These are phyloP conservation scores for Chrysomela aeneicollis DNA, from an alignment of 2,888 invertebrate genomes.

Conservation along the genomic window DNA sequence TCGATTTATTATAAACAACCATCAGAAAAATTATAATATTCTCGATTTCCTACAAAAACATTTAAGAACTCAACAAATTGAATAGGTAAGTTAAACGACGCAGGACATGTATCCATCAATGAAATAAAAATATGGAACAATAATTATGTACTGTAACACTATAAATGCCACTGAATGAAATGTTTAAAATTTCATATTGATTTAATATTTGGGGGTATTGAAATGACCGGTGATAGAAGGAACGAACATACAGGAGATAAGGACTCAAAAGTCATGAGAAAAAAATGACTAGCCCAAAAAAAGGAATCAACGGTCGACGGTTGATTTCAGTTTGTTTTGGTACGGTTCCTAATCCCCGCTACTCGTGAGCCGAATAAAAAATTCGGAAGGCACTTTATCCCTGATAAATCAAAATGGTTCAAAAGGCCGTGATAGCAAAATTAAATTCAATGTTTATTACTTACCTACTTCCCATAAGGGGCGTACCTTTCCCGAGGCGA, in stretches of 20 bases:
- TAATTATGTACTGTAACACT: too few relatives aligned
- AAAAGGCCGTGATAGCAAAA: conserved; percentile 50
- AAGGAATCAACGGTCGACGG: conserved; percentile 27
- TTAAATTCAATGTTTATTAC: conserved; percentile 50
- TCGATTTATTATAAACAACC: too few relatives aligned
- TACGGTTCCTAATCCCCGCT: conserved; percentile 39
- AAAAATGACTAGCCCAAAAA: not conserved
- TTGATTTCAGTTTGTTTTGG: conserved; percentile 40
- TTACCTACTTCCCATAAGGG: conserved; percentile 54
- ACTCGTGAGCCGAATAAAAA: conserved; percentile 36
- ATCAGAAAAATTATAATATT: too few relatives aligned
- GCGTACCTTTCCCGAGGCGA: conserved; percentile 51
- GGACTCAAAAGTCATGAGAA: not conserved
- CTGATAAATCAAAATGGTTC: conserved; percentile 52
- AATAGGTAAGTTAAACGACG: too few relatives aligned
- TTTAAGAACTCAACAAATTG: too few relatives aligned
- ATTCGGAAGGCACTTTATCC: conserved; percentile 43
- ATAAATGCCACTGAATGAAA: too few relatives aligned
- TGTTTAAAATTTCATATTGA: too few relatives aligned
- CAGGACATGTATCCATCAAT: too few relatives aligned
- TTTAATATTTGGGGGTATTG: not conserved
- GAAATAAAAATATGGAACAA: too few relatives aligned
- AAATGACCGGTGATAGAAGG: not conserved
- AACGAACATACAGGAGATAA: not conserved
- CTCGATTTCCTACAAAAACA: too few relatives aligned